These are phyloP conservation scores for Eristalinus aeneus DNA, from an alignment of 2,888 invertebrate genomes.

Conservation along the genomic window DNA sequence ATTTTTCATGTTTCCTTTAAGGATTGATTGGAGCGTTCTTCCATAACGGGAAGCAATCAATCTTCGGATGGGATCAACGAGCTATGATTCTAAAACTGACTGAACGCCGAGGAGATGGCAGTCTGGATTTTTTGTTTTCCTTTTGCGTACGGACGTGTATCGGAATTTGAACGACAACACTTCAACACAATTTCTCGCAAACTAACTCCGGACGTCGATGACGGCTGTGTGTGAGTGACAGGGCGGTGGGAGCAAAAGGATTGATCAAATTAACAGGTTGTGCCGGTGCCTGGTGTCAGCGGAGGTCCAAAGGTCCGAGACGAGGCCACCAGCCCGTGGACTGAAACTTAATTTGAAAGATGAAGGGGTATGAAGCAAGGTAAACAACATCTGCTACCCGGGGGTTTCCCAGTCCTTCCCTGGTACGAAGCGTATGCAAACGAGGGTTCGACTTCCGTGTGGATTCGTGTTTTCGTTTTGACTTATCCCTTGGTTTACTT, in stretches of 20 bases:
- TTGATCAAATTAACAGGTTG: constrained; percentile 53
- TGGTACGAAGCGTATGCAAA: not conserved
- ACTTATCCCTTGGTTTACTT: constrained; percentile 3
- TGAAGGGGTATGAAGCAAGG: constrained; percentile 48
- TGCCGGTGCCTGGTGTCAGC: constrained; percentile 28
- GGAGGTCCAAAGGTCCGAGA: constrained; percentile 2
- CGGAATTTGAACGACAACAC: not conserved
- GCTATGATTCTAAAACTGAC: constrained; percentile 55
- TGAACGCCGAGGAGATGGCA: not conserved
- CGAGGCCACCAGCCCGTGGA: not conserved
- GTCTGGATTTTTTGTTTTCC: not conserved
- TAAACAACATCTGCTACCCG: constrained; percentile 46
- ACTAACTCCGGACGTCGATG: not conserved
- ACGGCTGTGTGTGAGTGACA: not conserved
- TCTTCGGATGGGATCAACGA: constrained; percentile 52
- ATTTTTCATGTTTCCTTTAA: constrained; percentile 61
- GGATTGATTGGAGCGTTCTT: constrained; percentile 57
- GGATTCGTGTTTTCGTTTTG: not conserved
- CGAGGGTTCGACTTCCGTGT: not conserved
- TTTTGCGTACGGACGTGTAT: not conserved
- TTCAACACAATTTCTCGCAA: not conserved
- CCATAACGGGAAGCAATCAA: constrained; percentile 55
- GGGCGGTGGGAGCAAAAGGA: not conserved
- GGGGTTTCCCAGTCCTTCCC: not conserved
- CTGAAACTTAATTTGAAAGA: constrained; percentile 65